Evolutionary conservation across 2,797 vertebrate species (phyloP).

Genomic region (Micrastur ruficollis): DNA sequence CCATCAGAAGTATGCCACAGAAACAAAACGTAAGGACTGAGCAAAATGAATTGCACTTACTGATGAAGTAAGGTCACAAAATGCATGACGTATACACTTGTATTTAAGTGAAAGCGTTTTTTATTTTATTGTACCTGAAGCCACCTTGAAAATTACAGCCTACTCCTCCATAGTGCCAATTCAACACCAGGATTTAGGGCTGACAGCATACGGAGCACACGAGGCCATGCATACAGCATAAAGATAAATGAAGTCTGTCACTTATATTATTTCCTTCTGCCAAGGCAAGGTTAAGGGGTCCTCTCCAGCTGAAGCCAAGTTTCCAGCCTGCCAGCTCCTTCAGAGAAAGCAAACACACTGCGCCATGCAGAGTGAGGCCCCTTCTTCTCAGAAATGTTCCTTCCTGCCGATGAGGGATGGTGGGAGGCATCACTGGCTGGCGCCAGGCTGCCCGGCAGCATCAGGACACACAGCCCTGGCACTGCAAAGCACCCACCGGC

Average conservation of each 20-base stretch:
- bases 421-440: not conserved
- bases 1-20: not conserved
- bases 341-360: not conserved
- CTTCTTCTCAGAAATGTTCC: not conserved
- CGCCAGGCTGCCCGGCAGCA: not conserved
- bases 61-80: not conserved
- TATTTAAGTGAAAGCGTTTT: not conserved
- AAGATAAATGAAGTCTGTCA: constrained; percentile 57
- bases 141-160: constrained; percentile 28
- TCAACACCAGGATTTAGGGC: not conserved
- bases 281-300: constrained; percentile 49
- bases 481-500: not conserved
- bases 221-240: not conserved
- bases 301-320: constrained; percentile 23
- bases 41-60: not conserved
- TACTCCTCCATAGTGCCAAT: not conserved
- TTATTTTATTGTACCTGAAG: not conserved
- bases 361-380: not conserved
- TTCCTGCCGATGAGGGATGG: not conserved
- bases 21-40: not conserved
- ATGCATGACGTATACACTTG: fast-evolving
- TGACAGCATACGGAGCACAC: not conserved
- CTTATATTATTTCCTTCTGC: constrained; percentile 55
- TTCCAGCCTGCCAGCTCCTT: constrained; percentile 17
- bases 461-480: not conserved